Evolutionary conservation across 2,113 vertebrate species (phyloP), one percentile per base, ranked within the genome.

Genomic region (Planiliza haematocheilus): DNA sequence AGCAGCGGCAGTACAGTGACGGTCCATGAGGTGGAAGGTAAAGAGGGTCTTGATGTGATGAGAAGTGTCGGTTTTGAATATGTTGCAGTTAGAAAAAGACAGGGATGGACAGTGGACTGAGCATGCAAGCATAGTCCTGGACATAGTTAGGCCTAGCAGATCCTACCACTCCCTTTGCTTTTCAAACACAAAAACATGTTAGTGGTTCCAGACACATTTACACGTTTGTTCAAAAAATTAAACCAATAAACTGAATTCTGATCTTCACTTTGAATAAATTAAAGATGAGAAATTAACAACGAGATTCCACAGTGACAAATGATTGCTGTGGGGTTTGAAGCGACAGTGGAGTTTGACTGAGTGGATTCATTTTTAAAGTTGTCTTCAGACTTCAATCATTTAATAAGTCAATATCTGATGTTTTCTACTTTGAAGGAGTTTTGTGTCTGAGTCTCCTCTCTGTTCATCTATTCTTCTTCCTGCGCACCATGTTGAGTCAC

Each of bases 21-120:
- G 76, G 76, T 79, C 68, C 66, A 34, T 36, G 55, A 48, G 38
- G 24, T 17, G 36, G 21, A 38, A 64, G 59, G 34, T 24, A 16
- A 57, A 10, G 45, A 21, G 45, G 24, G 46, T 13, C 39, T 21
- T 50, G n/a, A 34, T 39, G 49, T 39, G 30, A 45, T 62, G 42
- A 41, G 36, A 39, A 21, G 58, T 10, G 36, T 50, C 30, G 24
- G 59, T 24, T n/a, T 6, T 24, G 18, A 42, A 51, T 43, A 3
- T 52, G 24, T 8, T 43, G 45, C 45, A 51, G 8, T 16, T n/a
- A n/a, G n/a, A n/a, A n/a, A n/a, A n/a, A n/a, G n/a, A n/a, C n/a
- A n/a, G n/a, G n/a, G n/a, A n/a, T n/a, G n/a, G n/a, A n/a, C n/a
- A n/a, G n/a, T n/a, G n/a, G n/a, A n/a, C n/a, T n/a, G n/a, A n/a